Evolutionary conservation across 2,888 invertebrate genomes (phyloP).

Genomic region (Thyatira batis): DNA sequence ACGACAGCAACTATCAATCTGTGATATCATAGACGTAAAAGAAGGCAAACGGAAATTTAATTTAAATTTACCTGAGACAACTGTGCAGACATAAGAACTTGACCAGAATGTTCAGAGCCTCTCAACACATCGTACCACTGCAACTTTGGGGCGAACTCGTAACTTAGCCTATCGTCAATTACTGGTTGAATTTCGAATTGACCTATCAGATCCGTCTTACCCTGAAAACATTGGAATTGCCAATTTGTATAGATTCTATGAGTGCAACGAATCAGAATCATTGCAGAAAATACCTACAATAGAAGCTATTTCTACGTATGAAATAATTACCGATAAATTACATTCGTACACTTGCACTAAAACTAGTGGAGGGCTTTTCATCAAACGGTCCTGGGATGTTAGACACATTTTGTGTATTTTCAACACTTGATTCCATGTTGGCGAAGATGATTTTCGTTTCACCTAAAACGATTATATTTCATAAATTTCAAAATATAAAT

Average conservation of each 20-base stretch:
- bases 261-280: no score
- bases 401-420: conserved; percentile 46
- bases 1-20: no score
- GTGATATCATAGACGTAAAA: no score
- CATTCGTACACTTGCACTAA: conserved; percentile 69
- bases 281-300: no score
- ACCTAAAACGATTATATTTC: conserved; percentile 30
- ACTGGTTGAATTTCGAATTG: conserved; percentile 44
- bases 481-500: no score
- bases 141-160: conserved; percentile 61
- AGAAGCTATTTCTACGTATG: neutral
- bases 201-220: conserved; percentile 51
- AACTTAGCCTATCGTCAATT: conserved; percentile 39
- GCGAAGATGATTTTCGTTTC: conserved; percentile 34
- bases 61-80: conserved; percentile 48
- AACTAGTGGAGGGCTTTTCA: conserved; percentile 58
- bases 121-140: conserved; percentile 72
- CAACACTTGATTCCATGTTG: conserved; percentile 63
- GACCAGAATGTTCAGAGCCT: conserved; percentile 61
- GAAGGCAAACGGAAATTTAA: neutral
- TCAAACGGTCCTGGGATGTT: conserved; percentile 44
- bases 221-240: conserved; percentile 31
- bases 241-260: neutral
- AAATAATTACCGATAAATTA: conserved; percentile 45
- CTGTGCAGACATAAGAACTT: conserved; percentile 77